These are phyloP conservation scores for Heteropelma amictum DNA, from an alignment of 2,888 invertebrate genomes.

Conservation along the genomic window DNA sequence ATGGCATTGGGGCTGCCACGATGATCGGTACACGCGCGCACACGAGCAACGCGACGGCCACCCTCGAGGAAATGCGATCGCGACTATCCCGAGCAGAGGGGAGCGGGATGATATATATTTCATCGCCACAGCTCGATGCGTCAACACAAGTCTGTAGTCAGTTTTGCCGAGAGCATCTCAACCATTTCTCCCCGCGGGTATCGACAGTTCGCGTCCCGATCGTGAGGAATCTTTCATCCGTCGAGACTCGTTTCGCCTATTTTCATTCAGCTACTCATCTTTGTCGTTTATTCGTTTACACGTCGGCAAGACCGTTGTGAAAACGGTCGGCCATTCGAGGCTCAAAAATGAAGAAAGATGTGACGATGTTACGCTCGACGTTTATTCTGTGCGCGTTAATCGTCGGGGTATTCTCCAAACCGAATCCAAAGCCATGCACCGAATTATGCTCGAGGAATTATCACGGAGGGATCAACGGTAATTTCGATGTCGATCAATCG, in stretches of 20 bases:
- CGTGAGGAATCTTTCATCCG: neutral
- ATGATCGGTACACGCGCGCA: no score
- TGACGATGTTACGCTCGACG: constrained; percentile 37
- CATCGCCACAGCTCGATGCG: constrained; percentile 45
- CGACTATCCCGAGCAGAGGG: constrained; percentile 48
- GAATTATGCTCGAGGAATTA: constrained; percentile 55
- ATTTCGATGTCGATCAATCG: neutral
- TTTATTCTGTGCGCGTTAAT: constrained; percentile 60
- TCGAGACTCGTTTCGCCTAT: neutral
- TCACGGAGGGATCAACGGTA: neutral
- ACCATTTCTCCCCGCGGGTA: neutral
- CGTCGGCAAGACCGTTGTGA: neutral
- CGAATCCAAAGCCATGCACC: constrained; percentile 60
- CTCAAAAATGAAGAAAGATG: constrained; percentile 7
- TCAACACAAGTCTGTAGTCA: constrained; percentile 58
- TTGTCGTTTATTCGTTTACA: no score
- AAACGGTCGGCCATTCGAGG: neutral
- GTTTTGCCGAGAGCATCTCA: constrained; percentile 55
- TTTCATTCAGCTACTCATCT: no score
- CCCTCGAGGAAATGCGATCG: constrained; percentile 28
- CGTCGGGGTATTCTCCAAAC: constrained; percentile 60
- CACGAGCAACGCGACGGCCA: neutral
- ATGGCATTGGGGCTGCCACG: no score
- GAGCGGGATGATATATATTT: constrained; percentile 62
- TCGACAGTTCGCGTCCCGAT: neutral